phyloP scores from a whole-genome alignment of 2,888 invertebrate genomes.

The Macrophya alboannulata region DNA sequence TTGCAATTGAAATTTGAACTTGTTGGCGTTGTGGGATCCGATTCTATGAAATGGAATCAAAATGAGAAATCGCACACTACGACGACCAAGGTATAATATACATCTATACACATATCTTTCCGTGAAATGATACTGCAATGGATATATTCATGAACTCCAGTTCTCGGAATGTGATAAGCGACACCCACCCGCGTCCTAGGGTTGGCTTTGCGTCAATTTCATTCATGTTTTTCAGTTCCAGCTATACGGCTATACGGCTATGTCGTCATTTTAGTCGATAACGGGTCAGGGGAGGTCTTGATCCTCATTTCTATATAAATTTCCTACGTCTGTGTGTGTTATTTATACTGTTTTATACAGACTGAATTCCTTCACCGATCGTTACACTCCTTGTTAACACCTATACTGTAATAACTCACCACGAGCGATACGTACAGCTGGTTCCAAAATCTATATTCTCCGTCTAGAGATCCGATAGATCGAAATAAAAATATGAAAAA shows the following conservation, averaged over 20 bases:
- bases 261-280: slow-evolving; percentile 35
- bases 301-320: not conserved
- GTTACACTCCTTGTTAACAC: not conserved
- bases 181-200: not conserved
- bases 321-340: not conserved
- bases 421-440: not conserved
- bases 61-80: not conserved
- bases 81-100: too few relatives aligned
- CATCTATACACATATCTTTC: not conserved
- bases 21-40: not conserved
- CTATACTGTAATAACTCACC: not conserved
- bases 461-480: too few relatives aligned
- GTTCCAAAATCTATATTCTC: not conserved
- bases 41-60: slow-evolving; percentile 23
- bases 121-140: not conserved
- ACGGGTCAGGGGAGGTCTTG: not conserved
- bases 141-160: not conserved
- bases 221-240: slow-evolving; percentile 37
- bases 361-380: not conserved
- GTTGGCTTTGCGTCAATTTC: slow-evolving; percentile 32
- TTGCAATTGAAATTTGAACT: not conserved
- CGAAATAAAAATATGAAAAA: too few relatives aligned
- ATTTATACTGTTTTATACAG: not conserved
- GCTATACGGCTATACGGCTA: not conserved
- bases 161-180: slow-evolving; percentile 9